Evolutionary conservation across 2,888 invertebrate genomes (phyloP).

Genomic region (Hydriomena furcata): DNA sequence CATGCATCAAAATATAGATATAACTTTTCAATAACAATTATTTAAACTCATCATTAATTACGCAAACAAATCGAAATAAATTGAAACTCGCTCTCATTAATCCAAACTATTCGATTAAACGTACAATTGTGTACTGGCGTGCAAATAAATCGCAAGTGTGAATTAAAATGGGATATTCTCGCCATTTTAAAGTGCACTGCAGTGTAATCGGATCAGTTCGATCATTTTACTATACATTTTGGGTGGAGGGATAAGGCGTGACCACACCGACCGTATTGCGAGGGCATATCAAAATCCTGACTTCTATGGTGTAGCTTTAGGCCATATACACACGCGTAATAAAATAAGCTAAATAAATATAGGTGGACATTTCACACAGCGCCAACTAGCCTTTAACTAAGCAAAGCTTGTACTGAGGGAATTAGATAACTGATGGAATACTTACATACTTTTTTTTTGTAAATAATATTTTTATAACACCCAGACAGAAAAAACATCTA

Average conservation of each 20-base stretch:
- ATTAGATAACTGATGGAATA: too few species aligned
- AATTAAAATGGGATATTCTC: constrained; percentile 33
- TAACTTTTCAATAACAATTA: neutral
- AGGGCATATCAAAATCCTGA: constrained; percentile 1
- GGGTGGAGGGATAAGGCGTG: constrained; percentile 14
- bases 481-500: too few species aligned
- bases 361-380: too few species aligned
- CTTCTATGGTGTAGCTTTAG: neutral
- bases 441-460: too few species aligned
- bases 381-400: too few species aligned
- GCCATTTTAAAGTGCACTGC: constrained; percentile 32
- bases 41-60: constrained; percentile 10
- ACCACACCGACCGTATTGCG: constrained; percentile 5
- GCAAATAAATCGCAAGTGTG: constrained; percentile 34
- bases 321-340: too few species aligned
- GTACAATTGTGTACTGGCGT: constrained; percentile 25
- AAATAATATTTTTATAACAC: too few species aligned
- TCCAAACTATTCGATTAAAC: constrained; percentile 28
- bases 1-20: too few species aligned
- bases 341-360: too few species aligned
- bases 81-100: constrained; percentile 20
- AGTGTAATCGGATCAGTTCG: constrained; percentile 36
- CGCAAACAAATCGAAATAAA: constrained; percentile 26
- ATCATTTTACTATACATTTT: constrained; percentile 24
- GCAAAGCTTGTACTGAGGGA: too few species aligned